A percentile compares a stretch with the other conserved stretches of the same genome.
Conservation (phyloP, 2,113 vertebrate genomes). For the Pavo muticus region DNA sequence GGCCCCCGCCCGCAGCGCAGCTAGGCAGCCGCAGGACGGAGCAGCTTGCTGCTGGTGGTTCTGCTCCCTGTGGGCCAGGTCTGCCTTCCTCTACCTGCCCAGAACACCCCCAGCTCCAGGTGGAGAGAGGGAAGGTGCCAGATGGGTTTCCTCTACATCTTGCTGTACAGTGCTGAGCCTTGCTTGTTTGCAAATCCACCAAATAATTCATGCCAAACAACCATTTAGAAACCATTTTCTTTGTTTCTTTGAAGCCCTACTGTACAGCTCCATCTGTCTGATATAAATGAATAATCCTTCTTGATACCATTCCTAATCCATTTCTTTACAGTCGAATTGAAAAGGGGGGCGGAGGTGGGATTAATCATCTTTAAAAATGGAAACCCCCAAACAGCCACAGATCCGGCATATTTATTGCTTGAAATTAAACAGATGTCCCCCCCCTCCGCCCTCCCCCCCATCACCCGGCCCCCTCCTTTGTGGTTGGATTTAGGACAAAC, state of each 20-base stretch:
- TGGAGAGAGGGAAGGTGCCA: not conserved
- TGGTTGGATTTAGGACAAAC: slow-evolving; percentile 19
- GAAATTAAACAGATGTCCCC: slow-evolving; percentile 77
- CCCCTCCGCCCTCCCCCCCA: not conserved
- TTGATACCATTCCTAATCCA: slow-evolving; percentile 69
- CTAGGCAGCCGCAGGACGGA: not conserved
- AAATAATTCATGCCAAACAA: slow-evolving; percentile 62
- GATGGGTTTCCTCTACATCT: not conserved
- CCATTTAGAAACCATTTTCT: slow-evolving; percentile 53
- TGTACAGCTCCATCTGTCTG: slow-evolving; percentile 71
- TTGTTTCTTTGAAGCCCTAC: slow-evolving; percentile 54
- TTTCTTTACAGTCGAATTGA: slow-evolving; percentile 73
- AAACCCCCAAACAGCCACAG: slow-evolving; percentile 43
- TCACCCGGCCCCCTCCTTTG: not conserved
- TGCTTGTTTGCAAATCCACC: slow-evolving; percentile 61
- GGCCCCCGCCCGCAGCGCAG: not conserved
- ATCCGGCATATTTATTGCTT: slow-evolving; percentile 70
- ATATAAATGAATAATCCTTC: slow-evolving; percentile 69
- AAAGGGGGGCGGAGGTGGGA: slow-evolving; percentile 41
- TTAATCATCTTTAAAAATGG: slow-evolving; percentile 70
- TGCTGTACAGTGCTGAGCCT: not conserved
- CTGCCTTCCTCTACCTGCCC: slow-evolving; percentile 36
- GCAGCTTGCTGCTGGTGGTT: not conserved
- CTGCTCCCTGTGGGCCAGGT: not conserved
- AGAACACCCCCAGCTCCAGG: not conserved